Evolutionary conservation across 53 echinoderm and acorn worm genomes (phyloP), one percentile per base, ranked within the genome.

Genomic region (Henricia sp.): DNA sequence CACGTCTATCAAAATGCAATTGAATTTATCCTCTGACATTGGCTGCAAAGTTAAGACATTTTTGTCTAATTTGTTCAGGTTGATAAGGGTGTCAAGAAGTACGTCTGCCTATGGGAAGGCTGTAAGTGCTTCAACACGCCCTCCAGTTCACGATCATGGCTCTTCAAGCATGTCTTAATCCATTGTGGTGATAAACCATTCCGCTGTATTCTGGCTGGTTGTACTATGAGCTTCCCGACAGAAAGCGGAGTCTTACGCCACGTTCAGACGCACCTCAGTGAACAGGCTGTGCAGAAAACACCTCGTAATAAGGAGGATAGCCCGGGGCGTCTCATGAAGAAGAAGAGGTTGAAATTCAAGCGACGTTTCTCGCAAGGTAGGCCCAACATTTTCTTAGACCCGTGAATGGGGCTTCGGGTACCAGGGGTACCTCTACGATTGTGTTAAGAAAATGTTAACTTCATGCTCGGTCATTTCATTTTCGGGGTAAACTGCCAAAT

Each of bases 101-200:
- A 82, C 66, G 87, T 96, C 20, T 96, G 94, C 35, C 77, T 96
- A 25, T 96, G 93, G 93, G 97, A 97, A 4, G 92, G 94, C 74
- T 97, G 97, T 52, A 97, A 94, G 48, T 94, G 94, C 19, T 94
- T 92, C 80, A 97, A 97, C 42, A 94, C 88, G 0, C 97, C 97
- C 1, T 97, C 97, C 6, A 90, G 86, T 39, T 94, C 94, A 6
- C 84, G 86, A 1, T 92, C 89, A 40, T 97, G 97, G 97, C 80
- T 97, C 27, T 83, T 91, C 36, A 92, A 94, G 50, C 97, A 94
- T 39, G 86, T 96, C 33, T 35, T 97, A 37, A 82, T 74, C n/a
- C 97, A 97, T 88, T 94, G 94, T 25, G 97, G 97, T 2, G 97
- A 90, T 39, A 90, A 90, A 50, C 97, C 94, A 11, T 97, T 97